A percentile compares a stretch with the other conserved stretches of the same genome.
Evolutionary conservation across 2,888 invertebrate genomes (phyloP).

Genomic region (Norana najaformis): DNA sequence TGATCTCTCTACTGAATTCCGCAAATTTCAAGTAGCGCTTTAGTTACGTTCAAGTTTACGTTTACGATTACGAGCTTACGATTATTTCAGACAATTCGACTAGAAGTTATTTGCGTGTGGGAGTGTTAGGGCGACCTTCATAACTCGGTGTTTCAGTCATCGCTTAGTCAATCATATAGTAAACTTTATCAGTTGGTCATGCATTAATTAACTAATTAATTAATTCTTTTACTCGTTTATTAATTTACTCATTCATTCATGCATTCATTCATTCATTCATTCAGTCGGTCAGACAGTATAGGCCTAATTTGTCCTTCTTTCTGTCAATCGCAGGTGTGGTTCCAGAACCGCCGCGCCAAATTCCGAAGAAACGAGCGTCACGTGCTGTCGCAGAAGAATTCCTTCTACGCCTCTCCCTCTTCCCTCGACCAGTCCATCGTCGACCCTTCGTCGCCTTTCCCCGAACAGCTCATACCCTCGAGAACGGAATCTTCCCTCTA

Average conservation of each 20-base stretch:
- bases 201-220: background rate
- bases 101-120: too few species aligned
- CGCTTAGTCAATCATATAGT: too few species aligned
- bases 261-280: background rate
- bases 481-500: background rate
- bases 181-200: too few species aligned
- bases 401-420: conserved; percentile 15
- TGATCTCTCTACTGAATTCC: too few species aligned
- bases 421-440: conserved; percentile 9
- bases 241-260: background rate
- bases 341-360: conserved; percentile 90
- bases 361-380: conserved; percentile 84
- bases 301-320: background rate
- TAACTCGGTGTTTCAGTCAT: too few species aligned
- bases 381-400: conserved; percentile 19
- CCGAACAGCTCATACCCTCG: background rate
- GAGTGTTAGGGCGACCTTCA: too few species aligned
- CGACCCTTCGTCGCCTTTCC: conserved; percentile 16
- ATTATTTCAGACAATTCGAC: too few species aligned
- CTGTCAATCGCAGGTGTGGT: conserved; percentile 76
- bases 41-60: too few species aligned
- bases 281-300: background rate
- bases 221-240: background rate
- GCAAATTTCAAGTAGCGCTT: too few species aligned
- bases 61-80: too few species aligned